A percentile compares a stretch with the other conserved stretches of the same genome.
Conservation (phyloP, 2,113 vertebrate genomes). For the Heterotis niloticus region DNA sequence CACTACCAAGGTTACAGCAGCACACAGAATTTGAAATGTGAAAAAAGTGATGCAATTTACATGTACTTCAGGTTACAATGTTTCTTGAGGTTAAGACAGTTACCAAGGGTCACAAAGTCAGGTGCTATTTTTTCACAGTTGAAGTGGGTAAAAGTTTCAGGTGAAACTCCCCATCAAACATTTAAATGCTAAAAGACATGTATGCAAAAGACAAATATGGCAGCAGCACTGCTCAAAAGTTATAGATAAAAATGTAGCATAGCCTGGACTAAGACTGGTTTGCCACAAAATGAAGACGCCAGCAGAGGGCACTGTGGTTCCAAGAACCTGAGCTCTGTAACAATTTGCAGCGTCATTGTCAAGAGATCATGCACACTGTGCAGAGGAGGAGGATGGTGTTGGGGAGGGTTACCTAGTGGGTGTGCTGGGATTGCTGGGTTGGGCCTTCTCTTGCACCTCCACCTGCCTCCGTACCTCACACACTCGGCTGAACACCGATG, state of each 20-base stretch:
- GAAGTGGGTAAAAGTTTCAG: too few relatives aligned
- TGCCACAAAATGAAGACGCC: background rate
- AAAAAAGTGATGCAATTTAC: background rate
- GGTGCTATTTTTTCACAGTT: too few relatives aligned
- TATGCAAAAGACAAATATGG: too few relatives aligned
- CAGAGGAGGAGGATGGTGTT: background rate
- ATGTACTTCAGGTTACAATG: background rate
- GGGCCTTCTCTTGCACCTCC: constrained; percentile 53
- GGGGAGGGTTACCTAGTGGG: constrained; percentile 62
- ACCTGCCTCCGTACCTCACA: constrained; percentile 72
- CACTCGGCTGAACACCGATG: constrained; percentile 79
- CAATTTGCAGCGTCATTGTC: background rate
- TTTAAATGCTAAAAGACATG: too few relatives aligned
- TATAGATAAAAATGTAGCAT: too few relatives aligned
- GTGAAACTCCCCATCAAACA: too few relatives aligned
- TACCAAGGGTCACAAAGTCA: too few relatives aligned
- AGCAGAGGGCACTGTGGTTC: constrained; percentile 12
- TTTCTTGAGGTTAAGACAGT: too few relatives aligned
- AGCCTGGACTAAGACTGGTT: too few relatives aligned
- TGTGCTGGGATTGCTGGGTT: constrained; percentile 42
- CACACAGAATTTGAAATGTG: background rate
- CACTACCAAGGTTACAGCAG: constrained; percentile 32
- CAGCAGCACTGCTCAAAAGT: too few relatives aligned
- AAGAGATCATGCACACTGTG: background rate
- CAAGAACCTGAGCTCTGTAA: background rate